A percentile compares a stretch with the other conserved stretches of the same genome.
These are phyloP conservation scores for Oxyura jamaicensis DNA, from an alignment of 2,113 vertebrate species.

Conservation along the genomic window DNA sequence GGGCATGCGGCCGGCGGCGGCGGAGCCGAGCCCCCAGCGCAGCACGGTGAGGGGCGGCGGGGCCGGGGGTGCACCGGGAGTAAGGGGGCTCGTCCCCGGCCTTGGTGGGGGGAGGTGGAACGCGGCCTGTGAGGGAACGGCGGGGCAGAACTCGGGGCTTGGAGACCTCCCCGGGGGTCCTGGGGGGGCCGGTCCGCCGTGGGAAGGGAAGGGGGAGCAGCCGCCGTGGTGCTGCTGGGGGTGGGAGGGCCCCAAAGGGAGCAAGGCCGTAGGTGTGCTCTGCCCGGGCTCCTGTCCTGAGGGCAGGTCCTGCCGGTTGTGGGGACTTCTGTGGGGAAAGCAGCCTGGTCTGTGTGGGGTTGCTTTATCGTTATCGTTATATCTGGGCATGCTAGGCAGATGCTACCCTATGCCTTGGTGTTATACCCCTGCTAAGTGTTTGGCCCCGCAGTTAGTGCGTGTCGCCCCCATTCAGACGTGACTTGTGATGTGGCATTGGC, in stretches of 20 bases:
- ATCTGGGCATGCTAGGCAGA: not conserved
- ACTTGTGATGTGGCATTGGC: not conserved
- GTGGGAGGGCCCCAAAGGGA: not conserved
- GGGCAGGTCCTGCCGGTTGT: not conserved
- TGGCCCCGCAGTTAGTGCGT: not conserved
- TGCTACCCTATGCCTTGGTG: not conserved
- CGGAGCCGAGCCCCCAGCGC: conserved; percentile 1
- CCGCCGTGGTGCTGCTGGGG: not conserved
- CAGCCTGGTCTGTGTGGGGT: not conserved
- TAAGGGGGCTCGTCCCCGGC: too few species aligned
- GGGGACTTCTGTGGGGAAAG: not conserved
- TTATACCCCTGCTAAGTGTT: not conserved
- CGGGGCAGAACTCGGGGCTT: too few species aligned
- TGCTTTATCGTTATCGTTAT: not conserved
- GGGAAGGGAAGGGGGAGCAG: too few species aligned
- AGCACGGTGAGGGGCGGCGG: conserved; percentile 30
- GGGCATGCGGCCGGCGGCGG: conserved; percentile 27
- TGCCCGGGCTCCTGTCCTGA: not conserved
- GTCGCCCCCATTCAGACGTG: not conserved
- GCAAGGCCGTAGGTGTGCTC: not conserved
- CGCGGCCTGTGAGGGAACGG: too few species aligned
- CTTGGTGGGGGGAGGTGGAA: too few species aligned
- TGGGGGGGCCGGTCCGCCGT: too few species aligned
- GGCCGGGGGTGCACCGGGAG: not conserved
- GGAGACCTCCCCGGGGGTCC: too few species aligned